Conservation (phyloP, 2,888 invertebrate species). For the Hemaris fuciformis region DNA sequence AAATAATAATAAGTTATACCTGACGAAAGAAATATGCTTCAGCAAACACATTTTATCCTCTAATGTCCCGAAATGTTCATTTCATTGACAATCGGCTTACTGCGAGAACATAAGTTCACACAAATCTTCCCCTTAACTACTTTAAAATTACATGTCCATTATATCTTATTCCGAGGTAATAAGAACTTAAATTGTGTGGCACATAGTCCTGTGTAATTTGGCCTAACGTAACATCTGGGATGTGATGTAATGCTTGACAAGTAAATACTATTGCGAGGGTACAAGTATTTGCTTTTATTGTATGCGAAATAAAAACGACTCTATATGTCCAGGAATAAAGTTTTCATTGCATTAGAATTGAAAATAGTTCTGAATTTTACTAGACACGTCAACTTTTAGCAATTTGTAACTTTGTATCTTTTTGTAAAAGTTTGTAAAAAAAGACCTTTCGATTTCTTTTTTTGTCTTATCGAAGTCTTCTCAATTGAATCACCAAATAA, state of each 20-base stretch:
- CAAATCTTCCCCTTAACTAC: conserved; percentile 33
- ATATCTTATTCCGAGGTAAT: neutral
- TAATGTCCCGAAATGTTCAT: conserved; percentile 33
- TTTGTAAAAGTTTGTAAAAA: too few relatives aligned
- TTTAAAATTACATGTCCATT: neutral
- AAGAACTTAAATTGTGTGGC: conserved; percentile 21
- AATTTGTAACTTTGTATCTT: neutral
- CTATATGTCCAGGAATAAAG: neutral
- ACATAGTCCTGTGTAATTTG: conserved; percentile 13
- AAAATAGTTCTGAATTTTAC: neutral
- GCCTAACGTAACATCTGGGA: conserved; percentile 48
- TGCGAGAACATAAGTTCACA: conserved; percentile 56
- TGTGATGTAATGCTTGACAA: conserved; percentile 64
- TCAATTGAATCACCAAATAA: too few relatives aligned
- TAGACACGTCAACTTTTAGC: neutral
- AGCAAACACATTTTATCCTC: conserved; percentile 9
- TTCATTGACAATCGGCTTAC: conserved; percentile 59
- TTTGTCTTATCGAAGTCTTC: too few relatives aligned
- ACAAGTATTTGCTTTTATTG: conserved; percentile 20
- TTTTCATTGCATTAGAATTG: neutral
- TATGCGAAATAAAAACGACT: neutral
- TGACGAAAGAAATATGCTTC: neutral
- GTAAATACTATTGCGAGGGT: conserved; percentile 44
- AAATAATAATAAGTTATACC: neutral
- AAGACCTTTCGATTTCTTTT: too few relatives aligned